Evolutionary conservation across 2,888 invertebrate species (phyloP).

Genomic region (Stenchaetothrips biformis): DNA sequence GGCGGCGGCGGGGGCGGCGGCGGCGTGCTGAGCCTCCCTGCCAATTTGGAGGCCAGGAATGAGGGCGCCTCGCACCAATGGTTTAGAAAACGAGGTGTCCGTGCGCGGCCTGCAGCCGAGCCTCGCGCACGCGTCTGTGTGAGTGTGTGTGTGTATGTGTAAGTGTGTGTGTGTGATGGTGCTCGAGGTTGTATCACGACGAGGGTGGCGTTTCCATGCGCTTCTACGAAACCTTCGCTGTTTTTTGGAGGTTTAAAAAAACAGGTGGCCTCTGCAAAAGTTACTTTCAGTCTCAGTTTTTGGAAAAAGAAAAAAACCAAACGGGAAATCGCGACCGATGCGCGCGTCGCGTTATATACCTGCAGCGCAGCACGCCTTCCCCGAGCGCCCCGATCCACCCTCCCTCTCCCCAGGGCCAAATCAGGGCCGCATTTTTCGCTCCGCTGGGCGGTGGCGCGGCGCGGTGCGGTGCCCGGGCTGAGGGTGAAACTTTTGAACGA

Average conservation of each 20-base stretch:
- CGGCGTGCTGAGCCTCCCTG: not conserved
- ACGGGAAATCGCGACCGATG: no score
- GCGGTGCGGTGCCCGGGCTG: not conserved
- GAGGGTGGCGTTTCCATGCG: no score
- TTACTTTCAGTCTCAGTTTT: no score
- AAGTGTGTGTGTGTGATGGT: no score
- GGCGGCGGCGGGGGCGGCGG: conserved; percentile 2
- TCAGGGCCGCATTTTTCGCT: not conserved
- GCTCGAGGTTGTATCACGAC: no score
- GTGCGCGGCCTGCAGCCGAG: not conserved
- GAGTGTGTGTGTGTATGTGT: not conserved
- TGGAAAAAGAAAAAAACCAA: no score
- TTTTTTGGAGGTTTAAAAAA: no score
- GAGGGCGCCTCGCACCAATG: not conserved
- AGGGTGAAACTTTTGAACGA: conserved; percentile 16
- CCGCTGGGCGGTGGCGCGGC: not conserved
- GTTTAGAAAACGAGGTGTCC: conserved; percentile 21
- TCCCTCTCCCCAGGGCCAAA: not conserved
- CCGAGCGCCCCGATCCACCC: no score
- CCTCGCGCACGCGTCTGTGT: not conserved
- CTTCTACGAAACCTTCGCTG: no score
- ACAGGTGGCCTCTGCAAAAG: no score
- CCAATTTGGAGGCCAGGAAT: conserved; percentile 6
- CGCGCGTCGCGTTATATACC: no score
- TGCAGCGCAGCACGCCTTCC: no score